Evolutionary conservation across 2,797 vertebrate genomes (phyloP).

Genomic region (Erithacus rubecula): DNA sequence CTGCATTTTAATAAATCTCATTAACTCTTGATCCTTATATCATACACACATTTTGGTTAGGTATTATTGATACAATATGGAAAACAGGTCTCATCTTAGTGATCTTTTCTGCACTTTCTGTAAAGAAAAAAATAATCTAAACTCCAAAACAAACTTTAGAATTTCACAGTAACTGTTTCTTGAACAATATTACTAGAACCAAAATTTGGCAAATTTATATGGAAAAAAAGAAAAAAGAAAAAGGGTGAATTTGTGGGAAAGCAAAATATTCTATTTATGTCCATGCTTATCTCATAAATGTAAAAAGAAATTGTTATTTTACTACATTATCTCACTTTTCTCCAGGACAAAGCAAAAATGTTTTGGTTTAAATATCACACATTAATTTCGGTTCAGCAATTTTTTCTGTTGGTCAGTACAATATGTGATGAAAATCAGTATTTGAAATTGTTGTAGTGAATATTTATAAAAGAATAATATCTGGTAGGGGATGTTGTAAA

Average conservation of each 20-base stretch:
- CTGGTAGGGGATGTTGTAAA: background rate
- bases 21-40: constrained; percentile 50
- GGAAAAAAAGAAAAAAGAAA: background rate
- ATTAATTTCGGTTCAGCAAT: background rate
- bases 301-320: background rate
- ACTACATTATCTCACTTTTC: background rate
- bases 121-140: background rate
- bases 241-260: background rate
- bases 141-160: constrained; percentile 4
- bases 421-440: background rate
- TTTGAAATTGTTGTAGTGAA: background rate
- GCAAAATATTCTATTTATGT: background rate
- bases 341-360: background rate
- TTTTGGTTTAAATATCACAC: background rate
- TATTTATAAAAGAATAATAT: background rate
- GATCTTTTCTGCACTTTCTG: constrained; percentile 6
- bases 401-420: background rate
- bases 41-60: constrained; percentile 34
- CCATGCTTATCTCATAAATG: background rate
- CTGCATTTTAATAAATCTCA: constrained; percentile 60
- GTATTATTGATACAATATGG: constrained; percentile 28
- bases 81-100: constrained; percentile 21
- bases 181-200: background rate
- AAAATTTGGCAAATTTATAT: background rate
- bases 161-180: background rate